Evolutionary conservation across 2,797 vertebrate genomes (phyloP).

Genomic region (Halcyon chelicuti): DNA sequence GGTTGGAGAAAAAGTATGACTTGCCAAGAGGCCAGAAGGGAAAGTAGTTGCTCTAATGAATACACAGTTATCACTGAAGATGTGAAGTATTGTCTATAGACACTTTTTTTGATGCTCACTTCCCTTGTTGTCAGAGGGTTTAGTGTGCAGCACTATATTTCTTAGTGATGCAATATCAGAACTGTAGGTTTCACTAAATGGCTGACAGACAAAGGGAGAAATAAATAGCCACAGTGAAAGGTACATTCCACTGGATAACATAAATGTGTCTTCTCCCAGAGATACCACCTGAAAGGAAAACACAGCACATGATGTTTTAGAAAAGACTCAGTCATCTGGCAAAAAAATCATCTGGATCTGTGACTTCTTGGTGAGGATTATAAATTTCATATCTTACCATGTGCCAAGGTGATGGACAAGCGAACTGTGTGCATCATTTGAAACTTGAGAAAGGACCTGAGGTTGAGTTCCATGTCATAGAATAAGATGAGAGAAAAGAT

Average conservation of each 20-base stretch:
- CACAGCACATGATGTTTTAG: background rate
- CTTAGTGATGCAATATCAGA: background rate
- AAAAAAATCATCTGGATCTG: background rate
- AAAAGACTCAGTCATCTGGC: background rate
- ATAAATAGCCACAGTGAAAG: background rate
- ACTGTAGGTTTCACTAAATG: background rate
- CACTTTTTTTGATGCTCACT: fast-evolving
- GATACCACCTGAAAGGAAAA: background rate
- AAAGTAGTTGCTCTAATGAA: background rate
- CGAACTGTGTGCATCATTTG: background rate
- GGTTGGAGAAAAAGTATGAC: background rate
- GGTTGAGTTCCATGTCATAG: background rate
- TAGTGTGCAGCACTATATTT: background rate
- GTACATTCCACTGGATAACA: fast-evolving
- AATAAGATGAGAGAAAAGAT: background rate
- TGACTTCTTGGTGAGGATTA: background rate
- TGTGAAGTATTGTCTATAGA: background rate
- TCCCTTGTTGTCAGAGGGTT: background rate
- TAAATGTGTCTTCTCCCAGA: background rate
- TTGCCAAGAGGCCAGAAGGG: background rate
- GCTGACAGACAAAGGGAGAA: background rate
- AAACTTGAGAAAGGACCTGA: background rate
- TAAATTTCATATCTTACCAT: background rate
- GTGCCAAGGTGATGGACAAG: background rate
- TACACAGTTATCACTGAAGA: background rate